Evolutionary conservation across 1,140 invertebrate genomes (phyloP).

Genomic region (Formica exsecta): DNA sequence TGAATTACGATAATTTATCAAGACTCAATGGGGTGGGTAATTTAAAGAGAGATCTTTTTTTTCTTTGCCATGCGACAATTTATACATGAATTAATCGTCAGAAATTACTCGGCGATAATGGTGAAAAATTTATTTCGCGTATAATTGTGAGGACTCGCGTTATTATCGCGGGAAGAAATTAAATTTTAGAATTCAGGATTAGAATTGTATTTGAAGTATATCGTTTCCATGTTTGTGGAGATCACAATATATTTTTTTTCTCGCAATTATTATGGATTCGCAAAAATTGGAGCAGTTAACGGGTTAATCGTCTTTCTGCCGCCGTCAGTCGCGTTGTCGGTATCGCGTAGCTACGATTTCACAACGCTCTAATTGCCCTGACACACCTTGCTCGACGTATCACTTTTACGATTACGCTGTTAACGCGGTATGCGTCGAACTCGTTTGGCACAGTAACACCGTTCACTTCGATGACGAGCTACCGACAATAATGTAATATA

Average conservation of each 20-base stretch:
- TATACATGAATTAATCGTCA: neutral
- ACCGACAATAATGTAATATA: neutral
- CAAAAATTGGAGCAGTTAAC: slow-evolving; percentile 58
- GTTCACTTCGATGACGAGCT: slow-evolving; percentile 31
- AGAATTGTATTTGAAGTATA: neutral
- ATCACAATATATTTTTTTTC: neutral
- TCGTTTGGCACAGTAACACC: slow-evolving; percentile 57
- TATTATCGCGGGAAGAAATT: neutral
- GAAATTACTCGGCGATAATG: neutral
- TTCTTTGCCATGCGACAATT: neutral
- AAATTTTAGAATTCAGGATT: neutral
- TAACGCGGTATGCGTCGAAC: slow-evolving; percentile 25
- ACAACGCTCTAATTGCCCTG: slow-evolving; percentile 61
- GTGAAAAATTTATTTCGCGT: neutral
- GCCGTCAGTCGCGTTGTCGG: slow-evolving; percentile 1
- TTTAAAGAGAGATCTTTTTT: neutral
- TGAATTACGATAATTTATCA: slow-evolving; percentile 39
- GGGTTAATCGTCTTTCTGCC: slow-evolving; percentile 33
- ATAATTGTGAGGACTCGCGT: neutral
- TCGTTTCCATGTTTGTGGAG: neutral
- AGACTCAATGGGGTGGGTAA: slow-evolving; percentile 1
- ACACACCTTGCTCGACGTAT: slow-evolving; percentile 28
- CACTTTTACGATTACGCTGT: slow-evolving; percentile 42
- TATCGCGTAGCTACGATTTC: slow-evolving; percentile 30
- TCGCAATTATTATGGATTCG: slow-evolving; percentile 15